These are phyloP conservation scores for Darevskia nairensis DNA, from an alignment of 2,797 vertebrate genomes.

Conservation along the genomic window DNA sequence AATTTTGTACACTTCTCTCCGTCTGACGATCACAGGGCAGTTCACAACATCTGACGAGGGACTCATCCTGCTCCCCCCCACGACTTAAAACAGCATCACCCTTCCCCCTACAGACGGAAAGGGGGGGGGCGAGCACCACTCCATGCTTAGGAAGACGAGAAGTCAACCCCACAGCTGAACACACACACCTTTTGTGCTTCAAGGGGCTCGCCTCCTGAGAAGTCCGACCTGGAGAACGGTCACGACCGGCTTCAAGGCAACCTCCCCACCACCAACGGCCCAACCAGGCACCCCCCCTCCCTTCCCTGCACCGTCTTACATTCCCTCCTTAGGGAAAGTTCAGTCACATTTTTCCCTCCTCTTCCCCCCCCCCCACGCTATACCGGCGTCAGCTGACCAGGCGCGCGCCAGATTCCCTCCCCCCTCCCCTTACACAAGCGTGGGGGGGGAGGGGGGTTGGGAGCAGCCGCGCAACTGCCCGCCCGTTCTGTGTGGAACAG, in stretches of 20 bases:
- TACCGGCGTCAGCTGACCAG: neutral
- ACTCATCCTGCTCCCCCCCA: fast-evolving
- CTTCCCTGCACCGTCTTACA: too few relatives aligned
- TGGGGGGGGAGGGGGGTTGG: neutral
- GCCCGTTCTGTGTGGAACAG: neutral
- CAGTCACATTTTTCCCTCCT: neutral
- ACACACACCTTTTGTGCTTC: too few relatives aligned
- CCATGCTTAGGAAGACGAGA: too few relatives aligned
- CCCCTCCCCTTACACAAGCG: too few relatives aligned
- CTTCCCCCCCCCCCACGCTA: too few relatives aligned
- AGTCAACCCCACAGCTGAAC: too few relatives aligned
- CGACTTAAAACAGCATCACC: neutral
- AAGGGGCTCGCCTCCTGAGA: neutral
- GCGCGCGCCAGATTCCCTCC: neutral
- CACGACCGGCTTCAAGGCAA: too few relatives aligned
- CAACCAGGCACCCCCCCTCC: neutral
- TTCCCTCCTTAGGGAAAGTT: neutral
- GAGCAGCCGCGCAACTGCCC: neutral
- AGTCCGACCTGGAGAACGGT: neutral
- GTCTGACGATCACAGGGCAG: too few relatives aligned
- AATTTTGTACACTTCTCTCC: neutral
- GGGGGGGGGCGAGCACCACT: neutral
- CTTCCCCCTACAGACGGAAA: neutral
- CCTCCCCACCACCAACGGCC: neutral
- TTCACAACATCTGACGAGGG: too few relatives aligned